Base-by-base conservation (phyloP, 30 jellyfish, hydroid and myxozoan genomes). In the Nemopilema nomurai region DNA sequence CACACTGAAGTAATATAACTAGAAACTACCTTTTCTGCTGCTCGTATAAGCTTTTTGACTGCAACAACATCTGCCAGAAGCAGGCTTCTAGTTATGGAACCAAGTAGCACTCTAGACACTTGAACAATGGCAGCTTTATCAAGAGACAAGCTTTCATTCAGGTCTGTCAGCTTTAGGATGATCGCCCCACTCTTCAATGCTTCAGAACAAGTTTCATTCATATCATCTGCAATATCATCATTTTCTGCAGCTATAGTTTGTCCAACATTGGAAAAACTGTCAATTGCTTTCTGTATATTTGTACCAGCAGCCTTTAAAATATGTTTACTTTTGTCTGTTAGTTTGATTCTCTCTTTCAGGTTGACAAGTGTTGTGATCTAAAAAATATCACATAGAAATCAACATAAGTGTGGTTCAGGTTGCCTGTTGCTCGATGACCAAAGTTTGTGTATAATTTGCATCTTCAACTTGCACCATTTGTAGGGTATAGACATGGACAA, bases 21-120 rank as follows among this genome's bases (percentile, higher is more conserved):
- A 33, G 1, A 8, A 26, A 30, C 67, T 28, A 92, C 98, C 98
- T 87, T 92, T 51, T 82, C 90, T 18, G 92, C 95, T 30, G 98
- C 85, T 24, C 28, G 25, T 9, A 87, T 81, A 68, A 92, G 83
- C 63, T 92, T 92, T 81, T 80, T 86, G 19, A 87, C 93, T 49
- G 98, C 98, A 18, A 89, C 87, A 27, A 79, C 88, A 77, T 92
- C 98, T 1, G 96, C 92, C 20, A 92, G 96, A 23, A 92, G 71
- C 86, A 92, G 86, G 21, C 93, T 85, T 74, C 94, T 76, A 16
- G 98, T 92, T 0, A 92, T 87, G 33, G 98, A 79, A 1, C 97
- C 95, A 18, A 92, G 86, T 49, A 92, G 82, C 7, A 77, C 85
- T 77, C 96, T 81, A 25, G 98, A 91, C 6, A 90, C 92, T 26